phyloP scores from a whole-genome alignment of 37 sponge, comb jelly and placozoan species.

The Lycopodina hypogea region DNA sequence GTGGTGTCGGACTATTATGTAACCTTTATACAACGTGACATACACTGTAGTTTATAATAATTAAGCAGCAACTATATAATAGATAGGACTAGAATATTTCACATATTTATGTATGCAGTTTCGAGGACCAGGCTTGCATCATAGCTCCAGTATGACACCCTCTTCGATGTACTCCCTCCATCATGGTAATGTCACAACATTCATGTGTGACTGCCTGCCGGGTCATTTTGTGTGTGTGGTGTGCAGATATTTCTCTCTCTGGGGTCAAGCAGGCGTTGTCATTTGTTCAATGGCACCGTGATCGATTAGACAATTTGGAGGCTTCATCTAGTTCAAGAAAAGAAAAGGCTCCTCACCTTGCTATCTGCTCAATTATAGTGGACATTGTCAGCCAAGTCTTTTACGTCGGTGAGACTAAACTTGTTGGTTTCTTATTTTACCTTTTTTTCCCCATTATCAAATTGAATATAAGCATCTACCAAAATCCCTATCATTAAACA shows the following conservation, averaged over 20 bases:
- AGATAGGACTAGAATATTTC: too few species aligned
- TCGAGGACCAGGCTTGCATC: not conserved
- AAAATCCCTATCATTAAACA: not conserved
- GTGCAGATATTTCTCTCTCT: constrained; percentile 36
- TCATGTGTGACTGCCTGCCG: too few species aligned
- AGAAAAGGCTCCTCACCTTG: constrained; percentile 4
- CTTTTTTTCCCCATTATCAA: not conserved
- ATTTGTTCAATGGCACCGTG: constrained; percentile 53
- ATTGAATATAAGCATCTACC: constrained; percentile 1
- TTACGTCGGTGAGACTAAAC: not conserved
- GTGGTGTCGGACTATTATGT: too few species aligned
- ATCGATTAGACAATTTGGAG: constrained; percentile 40
- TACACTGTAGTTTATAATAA: too few species aligned
- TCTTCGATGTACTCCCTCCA: not conserved
- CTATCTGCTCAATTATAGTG: constrained; percentile 18
- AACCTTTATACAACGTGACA: too few species aligned
- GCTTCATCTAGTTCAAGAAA: not conserved
- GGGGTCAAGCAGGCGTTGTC: constrained; percentile 63
- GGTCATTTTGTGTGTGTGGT: not conserved
- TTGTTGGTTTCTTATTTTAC: not conserved
- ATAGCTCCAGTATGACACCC: not conserved
- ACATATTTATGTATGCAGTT: not conserved
- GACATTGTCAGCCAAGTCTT: constrained; percentile 34
- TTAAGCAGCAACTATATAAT: too few species aligned
- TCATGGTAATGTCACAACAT: not conserved